Conservation (phyloP, 2,888 invertebrate species). For the Callimorpha dominula region DNA sequence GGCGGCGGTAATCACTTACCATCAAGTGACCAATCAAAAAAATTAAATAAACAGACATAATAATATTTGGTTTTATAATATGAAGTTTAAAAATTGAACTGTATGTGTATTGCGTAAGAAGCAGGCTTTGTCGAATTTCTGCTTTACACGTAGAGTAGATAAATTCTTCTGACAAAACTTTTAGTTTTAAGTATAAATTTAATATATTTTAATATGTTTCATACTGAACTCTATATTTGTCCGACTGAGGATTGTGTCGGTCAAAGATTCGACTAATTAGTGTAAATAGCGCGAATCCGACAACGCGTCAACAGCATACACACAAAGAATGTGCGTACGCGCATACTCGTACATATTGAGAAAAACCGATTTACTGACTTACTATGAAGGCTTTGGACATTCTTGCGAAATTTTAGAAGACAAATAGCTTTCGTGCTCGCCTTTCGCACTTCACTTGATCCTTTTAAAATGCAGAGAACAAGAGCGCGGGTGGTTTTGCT, state of each 20-base stretch:
- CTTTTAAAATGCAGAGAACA: not conserved
- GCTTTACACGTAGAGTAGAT: too few species aligned
- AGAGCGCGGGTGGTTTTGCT: not conserved
- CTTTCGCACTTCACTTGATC: not conserved
- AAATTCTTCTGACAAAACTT: not conserved
- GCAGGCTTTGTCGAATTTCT: not conserved
- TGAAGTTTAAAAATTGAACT: not conserved
- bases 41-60: not conserved
- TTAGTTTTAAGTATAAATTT: too few species aligned
- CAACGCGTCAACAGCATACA: slow-evolving; percentile 14
- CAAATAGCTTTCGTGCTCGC: slow-evolving; percentile 7
- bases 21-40: too few species aligned
- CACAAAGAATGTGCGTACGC: slow-evolving; percentile 37
- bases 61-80: not conserved
- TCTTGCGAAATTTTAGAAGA: slow-evolving; percentile 11
- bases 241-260: slow-evolving; percentile 1
- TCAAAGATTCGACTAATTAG: slow-evolving; percentile 36
- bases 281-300: slow-evolving; percentile 42
- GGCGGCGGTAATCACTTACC: too few species aligned
- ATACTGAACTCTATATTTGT: slow-evolving; percentile 11
- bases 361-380: slow-evolving; percentile 12
- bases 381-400: not conserved
- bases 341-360: slow-evolving; percentile 17
- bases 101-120: not conserved
- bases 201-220: not conserved